phyloP scores from a whole-genome alignment of 2,888 invertebrate genomes.

The Cantharis lateralis region DNA sequence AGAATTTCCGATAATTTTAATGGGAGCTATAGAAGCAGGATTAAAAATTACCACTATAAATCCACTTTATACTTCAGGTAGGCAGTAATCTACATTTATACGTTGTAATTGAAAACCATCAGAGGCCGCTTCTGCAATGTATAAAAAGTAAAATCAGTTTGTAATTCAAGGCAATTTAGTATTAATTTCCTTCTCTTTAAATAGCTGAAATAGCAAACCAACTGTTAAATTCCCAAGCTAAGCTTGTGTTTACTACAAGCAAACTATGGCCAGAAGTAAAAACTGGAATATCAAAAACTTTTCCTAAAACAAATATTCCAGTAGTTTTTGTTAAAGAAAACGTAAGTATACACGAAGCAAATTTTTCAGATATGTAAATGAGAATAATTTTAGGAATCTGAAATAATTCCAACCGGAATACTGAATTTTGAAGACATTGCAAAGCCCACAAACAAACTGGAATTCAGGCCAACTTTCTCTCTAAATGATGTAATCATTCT shows the following conservation, averaged over 20 bases:
- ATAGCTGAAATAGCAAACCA: slow-evolving; percentile 72
- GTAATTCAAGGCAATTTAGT: background rate
- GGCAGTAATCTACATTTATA: slow-evolving; percentile 2
- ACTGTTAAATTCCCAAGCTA: slow-evolving; percentile 62
- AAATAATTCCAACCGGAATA: slow-evolving; percentile 50
- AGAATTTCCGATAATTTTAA: slow-evolving; percentile 67
- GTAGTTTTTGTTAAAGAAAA: slow-evolving; percentile 15
- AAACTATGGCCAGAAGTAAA: slow-evolving; percentile 57
- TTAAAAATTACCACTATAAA: slow-evolving; percentile 71
- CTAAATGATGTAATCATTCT: slow-evolving; percentile 68
- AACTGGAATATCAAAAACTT: slow-evolving; percentile 58
- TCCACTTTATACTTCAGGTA: slow-evolving; percentile 66
- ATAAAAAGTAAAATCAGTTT: background rate
- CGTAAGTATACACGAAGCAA: slow-evolving; percentile 22
- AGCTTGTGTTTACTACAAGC: slow-evolving; percentile 63
- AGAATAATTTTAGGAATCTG: background rate
- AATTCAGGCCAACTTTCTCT: slow-evolving; percentile 46
- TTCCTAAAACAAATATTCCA: slow-evolving; percentile 54
- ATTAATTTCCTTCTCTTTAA: slow-evolving; percentile 39
- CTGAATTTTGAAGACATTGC: slow-evolving; percentile 65
- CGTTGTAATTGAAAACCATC: background rate
- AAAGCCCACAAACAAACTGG: slow-evolving; percentile 45
- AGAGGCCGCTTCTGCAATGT: background rate
- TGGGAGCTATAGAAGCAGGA: slow-evolving; percentile 73
- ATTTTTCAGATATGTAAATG: background rate